A percentile compares a stretch with the other conserved stretches of the same genome.
These are phyloP conservation scores for Neelides folsomi DNA, from an alignment of 2,888 invertebrate genomes.

Conservation along the genomic window DNA sequence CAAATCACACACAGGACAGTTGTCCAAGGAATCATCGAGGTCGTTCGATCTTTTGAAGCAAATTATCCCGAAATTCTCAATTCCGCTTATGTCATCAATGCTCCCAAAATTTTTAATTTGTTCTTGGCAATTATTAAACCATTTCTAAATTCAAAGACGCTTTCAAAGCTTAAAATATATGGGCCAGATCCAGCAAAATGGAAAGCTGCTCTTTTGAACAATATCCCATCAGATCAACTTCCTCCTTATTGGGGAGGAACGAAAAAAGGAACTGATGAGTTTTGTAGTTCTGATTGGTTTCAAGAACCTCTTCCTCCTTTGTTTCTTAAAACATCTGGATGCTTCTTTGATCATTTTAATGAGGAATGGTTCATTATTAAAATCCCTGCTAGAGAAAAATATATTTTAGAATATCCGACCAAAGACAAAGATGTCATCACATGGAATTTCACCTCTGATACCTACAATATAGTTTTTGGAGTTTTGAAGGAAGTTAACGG, in stretches of 20 bases:
- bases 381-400: slow-evolving; percentile 9
- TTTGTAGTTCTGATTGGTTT: slow-evolving; percentile 15
- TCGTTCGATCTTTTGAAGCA: slow-evolving; percentile 13
- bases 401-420: slow-evolving; percentile 8
- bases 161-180: slow-evolving; percentile 12
- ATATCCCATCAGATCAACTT: slow-evolving; percentile 10
- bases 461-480: slow-evolving; percentile 14
- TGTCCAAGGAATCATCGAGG: slow-evolving; percentile 15
- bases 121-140: slow-evolving; percentile 14
- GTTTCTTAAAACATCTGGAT: slow-evolving; percentile 8
- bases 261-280: slow-evolving; percentile 11
- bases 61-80: slow-evolving; percentile 17
- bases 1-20: slow-evolving; percentile 21
- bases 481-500: slow-evolving; percentile 8
- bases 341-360: slow-evolving; percentile 10
- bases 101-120: slow-evolving; percentile 15
- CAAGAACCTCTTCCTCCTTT: slow-evolving; percentile 13
- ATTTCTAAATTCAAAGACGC: slow-evolving; percentile 13
- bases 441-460: slow-evolving; percentile 14
- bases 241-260: slow-evolving; percentile 17
- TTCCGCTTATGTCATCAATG: slow-evolving; percentile 14
- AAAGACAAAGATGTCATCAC: neutral
- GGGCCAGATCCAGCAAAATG: slow-evolving; percentile 13
- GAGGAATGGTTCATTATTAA: slow-evolving; percentile 17
- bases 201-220: slow-evolving; percentile 9